Conservation (phyloP, 2,113 vertebrate species). For the Pica pica region DNA sequence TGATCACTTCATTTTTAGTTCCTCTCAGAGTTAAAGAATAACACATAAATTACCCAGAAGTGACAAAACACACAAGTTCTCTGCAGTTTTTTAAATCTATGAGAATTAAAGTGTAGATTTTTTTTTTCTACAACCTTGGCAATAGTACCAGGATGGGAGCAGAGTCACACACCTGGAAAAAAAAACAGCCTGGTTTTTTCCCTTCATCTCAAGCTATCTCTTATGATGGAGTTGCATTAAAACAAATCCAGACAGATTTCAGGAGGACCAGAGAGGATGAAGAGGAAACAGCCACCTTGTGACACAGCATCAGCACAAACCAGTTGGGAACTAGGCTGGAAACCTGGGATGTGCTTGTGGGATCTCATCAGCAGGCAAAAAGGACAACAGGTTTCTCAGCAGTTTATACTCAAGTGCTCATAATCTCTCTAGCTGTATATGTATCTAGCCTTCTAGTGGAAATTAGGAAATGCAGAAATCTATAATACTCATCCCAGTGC, state of each 20-base stretch:
- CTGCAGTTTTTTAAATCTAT: background rate
- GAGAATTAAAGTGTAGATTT: background rate
- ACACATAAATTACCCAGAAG: background rate
- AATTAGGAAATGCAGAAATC: background rate
- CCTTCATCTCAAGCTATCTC: background rate
- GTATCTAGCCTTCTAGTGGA: background rate
- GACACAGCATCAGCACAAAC: background rate
- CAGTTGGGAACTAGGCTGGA: background rate
- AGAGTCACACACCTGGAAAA: background rate
- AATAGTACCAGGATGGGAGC: background rate
- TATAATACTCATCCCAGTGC: background rate
- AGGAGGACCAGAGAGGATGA: background rate
- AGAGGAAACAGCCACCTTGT: background rate
- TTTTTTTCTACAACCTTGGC: background rate
- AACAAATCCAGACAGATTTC: background rate
- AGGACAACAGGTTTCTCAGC: background rate
- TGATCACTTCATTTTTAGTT: background rate
- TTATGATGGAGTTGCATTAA: background rate
- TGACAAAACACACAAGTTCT: background rate
- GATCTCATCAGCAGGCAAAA: background rate
- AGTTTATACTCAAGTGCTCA: background rate
- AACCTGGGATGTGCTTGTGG: background rate
- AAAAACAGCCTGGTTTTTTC: rapidly evolving
- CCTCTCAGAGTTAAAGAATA: background rate
- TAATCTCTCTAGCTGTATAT: background rate